Evolutionary conservation across 2,113 vertebrate species (phyloP).

Genomic region (Hemiscyllium ocellatum): DNA sequence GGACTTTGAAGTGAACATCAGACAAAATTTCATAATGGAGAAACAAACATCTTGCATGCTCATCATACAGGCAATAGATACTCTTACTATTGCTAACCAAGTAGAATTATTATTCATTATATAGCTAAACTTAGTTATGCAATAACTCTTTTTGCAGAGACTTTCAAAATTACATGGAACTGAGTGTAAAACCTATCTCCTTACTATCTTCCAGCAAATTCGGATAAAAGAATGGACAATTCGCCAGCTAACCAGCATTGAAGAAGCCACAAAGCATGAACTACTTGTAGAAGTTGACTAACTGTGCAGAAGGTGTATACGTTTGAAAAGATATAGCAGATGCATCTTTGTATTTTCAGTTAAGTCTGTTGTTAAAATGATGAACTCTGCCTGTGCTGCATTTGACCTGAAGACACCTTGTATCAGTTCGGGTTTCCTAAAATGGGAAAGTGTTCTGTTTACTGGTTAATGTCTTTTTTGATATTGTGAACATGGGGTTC

Average conservation of each 20-base stretch:
- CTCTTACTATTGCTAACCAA: neutral
- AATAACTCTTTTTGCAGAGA: neutral
- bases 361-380: neutral
- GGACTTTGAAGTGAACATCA: neutral
- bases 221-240: slow-evolving; percentile 25
- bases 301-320: neutral
- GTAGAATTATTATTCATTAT: neutral
- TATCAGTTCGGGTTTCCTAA: neutral
- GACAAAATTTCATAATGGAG: neutral
- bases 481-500: neutral
- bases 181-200: neutral
- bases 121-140: neutral
- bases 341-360: neutral
- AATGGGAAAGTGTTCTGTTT: neutral
- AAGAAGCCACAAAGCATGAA: slow-evolving; percentile 20
- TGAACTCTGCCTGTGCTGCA: neutral
- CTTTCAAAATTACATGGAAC: neutral
- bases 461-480: neutral
- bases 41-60: neutral
- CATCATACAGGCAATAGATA: neutral
- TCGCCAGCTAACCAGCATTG: slow-evolving; percentile 24
- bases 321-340: neutral
- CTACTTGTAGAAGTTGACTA: slow-evolving; percentile 2
- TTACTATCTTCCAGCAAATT: neutral
- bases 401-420: no score